phyloP scores from a whole-genome alignment of 2,888 invertebrate genomes.

The Piscicola geometra region DNA sequence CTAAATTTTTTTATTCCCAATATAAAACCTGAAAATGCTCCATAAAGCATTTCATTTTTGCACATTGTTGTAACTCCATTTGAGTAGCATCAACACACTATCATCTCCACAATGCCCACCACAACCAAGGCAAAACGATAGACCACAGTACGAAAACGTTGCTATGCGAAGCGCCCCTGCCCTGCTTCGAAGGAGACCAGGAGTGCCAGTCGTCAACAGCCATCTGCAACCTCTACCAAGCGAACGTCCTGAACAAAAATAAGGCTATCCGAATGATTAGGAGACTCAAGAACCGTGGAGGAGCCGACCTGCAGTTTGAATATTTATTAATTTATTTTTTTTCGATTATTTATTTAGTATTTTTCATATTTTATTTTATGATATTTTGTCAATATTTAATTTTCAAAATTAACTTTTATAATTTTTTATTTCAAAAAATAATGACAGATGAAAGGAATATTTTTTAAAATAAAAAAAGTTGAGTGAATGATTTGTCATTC shows the following conservation, averaged over 20 bases:
- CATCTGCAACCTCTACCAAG: background rate
- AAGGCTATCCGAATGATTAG: background rate
- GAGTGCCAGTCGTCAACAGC: background rate
- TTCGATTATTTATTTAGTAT: no score
- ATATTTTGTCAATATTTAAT: no score
- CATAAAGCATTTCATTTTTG: no score
- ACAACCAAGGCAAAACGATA: background rate
- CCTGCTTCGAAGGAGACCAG: background rate
- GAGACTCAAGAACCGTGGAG: conserved; percentile 23
- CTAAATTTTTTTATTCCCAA: background rate
- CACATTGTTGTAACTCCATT: no score
- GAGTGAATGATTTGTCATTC: background rate
- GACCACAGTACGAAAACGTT: background rate
- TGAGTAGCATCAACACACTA: no score
- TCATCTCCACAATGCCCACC: no score
- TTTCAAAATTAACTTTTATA: no score
- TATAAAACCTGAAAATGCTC: background rate
- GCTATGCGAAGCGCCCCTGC: background rate
- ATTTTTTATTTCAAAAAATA: background rate
- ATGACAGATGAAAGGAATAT: background rate
- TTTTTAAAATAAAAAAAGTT: background rate
- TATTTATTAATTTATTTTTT: no score
- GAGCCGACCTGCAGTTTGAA: conserved; percentile 23
- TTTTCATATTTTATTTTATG: no score
- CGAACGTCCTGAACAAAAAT: conserved; percentile 25